Conservation (phyloP, 2,113 vertebrate species). For the Eulacestoma nigropectus region DNA sequence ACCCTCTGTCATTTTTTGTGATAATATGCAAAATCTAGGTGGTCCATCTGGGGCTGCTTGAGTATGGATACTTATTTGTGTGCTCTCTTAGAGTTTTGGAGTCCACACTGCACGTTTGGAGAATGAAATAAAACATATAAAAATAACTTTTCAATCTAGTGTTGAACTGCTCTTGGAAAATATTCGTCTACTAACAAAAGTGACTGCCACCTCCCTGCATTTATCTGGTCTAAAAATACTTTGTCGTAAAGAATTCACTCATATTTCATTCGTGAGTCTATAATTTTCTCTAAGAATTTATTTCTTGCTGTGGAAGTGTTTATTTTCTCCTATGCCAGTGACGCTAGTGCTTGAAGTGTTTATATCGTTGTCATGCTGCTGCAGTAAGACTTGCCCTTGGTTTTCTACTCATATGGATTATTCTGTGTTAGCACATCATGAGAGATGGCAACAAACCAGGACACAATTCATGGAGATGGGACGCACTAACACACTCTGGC, state of each 20-base stretch:
- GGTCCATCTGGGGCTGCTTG: neutral
- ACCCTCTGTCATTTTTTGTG: neutral
- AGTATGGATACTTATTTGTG: fast-evolving
- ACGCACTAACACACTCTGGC: neutral
- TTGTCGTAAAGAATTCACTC: neutral
- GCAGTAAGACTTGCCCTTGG: neutral
- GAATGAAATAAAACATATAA: neutral
- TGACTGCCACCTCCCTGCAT: neutral
- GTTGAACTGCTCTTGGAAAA: neutral
- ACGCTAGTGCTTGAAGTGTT: neutral
- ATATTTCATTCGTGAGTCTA: neutral
- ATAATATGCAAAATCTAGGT: neutral
- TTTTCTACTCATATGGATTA: neutral
- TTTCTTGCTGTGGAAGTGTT: neutral
- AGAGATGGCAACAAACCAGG: neutral
- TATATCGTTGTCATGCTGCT: neutral
- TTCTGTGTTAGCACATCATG: neutral
- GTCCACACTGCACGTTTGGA: neutral
- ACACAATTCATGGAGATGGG: neutral
- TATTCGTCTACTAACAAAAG: neutral
- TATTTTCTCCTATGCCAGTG: neutral
- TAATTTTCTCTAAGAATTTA: neutral
- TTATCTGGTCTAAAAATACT: neutral
- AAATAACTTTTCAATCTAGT: neutral
- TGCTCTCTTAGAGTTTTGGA: neutral